Conservation (phyloP, 2,797 vertebrate genomes). For the Myoxocephalus aenaeus region DNA sequence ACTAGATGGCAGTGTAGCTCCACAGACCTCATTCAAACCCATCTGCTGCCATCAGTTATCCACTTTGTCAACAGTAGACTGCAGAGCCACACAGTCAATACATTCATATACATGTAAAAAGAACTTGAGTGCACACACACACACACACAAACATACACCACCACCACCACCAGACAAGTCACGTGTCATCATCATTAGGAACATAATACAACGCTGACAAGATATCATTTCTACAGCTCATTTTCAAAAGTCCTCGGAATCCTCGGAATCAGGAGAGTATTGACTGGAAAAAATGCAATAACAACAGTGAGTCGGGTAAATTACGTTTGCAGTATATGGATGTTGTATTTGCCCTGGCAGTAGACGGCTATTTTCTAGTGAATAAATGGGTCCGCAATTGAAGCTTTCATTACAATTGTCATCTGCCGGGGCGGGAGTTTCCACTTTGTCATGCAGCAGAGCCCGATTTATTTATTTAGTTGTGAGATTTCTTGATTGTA, state of each 20-base stretch:
- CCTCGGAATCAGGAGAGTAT: conserved; percentile 55
- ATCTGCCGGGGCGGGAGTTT: conserved; percentile 7
- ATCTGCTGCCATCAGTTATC: conserved; percentile 48
- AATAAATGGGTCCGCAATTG: conserved; percentile 23
- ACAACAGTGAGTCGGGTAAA: conserved; percentile 54
- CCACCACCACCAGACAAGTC: conserved; percentile 20
- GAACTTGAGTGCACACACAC: neutral
- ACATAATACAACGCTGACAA: conserved; percentile 63
- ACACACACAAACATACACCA: too few species aligned
- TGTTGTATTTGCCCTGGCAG: conserved; percentile 51
- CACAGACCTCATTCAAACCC: conserved; percentile 24
- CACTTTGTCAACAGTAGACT: conserved; percentile 64
- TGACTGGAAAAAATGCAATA: conserved; percentile 64
- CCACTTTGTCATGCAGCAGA: neutral
- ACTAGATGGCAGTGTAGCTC: conserved; percentile 71
- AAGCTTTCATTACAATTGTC: conserved; percentile 46
- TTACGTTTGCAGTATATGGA: conserved; percentile 56
- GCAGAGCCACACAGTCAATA: conserved; percentile 57
- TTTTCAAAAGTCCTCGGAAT: conserved; percentile 71
- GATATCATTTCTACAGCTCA: conserved; percentile 68
- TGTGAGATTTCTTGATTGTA: neutral
- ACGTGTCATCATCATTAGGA: conserved; percentile 70
- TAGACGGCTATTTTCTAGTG: conserved; percentile 23
- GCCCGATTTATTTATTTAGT: neutral
- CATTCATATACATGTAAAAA: conserved; percentile 58